Conservation (phyloP, 2,888 invertebrate species). For the Eupithecia pulchellata region DNA sequence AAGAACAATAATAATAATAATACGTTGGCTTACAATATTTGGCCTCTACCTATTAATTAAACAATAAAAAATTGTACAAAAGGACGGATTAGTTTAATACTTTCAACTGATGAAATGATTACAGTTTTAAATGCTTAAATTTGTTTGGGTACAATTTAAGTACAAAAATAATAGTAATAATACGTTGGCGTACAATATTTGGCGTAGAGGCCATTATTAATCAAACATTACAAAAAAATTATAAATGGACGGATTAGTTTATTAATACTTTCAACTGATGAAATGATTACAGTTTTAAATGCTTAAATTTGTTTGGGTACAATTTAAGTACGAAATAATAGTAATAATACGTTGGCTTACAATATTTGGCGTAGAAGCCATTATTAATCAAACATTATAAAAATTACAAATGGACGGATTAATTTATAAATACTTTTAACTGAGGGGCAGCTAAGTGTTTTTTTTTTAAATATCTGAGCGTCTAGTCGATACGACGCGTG, state of each 20-base stretch:
- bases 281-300: too few species aligned
- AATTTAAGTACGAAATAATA: background rate
- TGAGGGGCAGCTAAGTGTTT: too few species aligned
- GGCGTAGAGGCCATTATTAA: background rate
- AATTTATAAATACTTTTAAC: too few species aligned
- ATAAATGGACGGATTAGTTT: constrained; percentile 15
- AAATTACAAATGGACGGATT: constrained; percentile 20
- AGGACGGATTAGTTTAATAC: constrained; percentile 17
- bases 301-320: background rate
- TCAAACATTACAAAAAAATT: constrained; percentile 14
- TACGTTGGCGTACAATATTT: background rate
- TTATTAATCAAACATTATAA: constrained; percentile 11
- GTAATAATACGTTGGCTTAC: background rate
- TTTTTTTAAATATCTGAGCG: too few species aligned
- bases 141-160: background rate
- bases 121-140: background rate
- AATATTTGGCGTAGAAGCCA: background rate
- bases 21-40: background rate
- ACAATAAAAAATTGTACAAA: constrained; percentile 18
- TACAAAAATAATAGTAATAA: background rate
- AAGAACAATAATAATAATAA: too few species aligned
- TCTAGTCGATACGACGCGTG: too few species aligned
- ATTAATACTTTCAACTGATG: too few species aligned
- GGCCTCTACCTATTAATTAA: background rate
- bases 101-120: too few species aligned